Evolutionary conservation across 2,797 vertebrate species (phyloP).

Genomic region (Myotis findleyi): DNA sequence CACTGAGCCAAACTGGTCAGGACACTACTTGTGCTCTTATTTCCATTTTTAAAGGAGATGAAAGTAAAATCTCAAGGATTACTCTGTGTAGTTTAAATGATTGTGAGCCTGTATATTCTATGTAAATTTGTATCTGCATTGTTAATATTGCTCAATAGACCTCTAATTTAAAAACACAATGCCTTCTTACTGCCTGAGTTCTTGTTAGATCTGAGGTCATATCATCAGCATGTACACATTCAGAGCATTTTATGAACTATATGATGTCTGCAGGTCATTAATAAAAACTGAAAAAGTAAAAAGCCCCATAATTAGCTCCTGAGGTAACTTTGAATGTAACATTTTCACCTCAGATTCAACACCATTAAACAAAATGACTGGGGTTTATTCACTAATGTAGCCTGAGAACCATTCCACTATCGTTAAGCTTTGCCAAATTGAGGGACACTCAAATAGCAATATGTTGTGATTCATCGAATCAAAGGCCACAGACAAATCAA

Average conservation of each 20-base stretch:
- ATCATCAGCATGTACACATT: constrained; percentile 83
- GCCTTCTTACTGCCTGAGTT: constrained; percentile 80
- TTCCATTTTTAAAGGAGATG: constrained; percentile 13
- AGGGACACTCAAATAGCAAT: constrained; percentile 84
- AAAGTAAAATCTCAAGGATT: constrained; percentile 25
- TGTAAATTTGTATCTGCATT: constrained; percentile 75
- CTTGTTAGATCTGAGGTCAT: constrained; percentile 85
- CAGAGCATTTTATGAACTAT: constrained; percentile 87
- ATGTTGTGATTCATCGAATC: constrained; percentile 86
- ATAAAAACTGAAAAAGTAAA: constrained; percentile 87
- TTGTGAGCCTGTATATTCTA: constrained; percentile 72
- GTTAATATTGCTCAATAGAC: constrained; percentile 82
- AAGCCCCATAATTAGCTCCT: constrained; percentile 89
- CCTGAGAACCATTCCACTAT: constrained; percentile 80
- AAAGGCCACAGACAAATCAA: constrained; percentile 87
- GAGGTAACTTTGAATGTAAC: constrained; percentile 87
- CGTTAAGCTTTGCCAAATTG: constrained; percentile 86
- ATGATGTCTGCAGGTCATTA: constrained; percentile 85
- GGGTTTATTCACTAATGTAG: constrained; percentile 85
- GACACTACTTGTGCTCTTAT: not conserved
- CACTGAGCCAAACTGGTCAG: no score
- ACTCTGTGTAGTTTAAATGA: constrained; percentile 26
- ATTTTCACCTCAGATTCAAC: constrained; percentile 89
- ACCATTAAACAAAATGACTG: constrained; percentile 89
- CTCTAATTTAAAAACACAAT: constrained; percentile 81